Evolutionary conservation across 2,888 invertebrate genomes (phyloP), one percentile per base, ranked within the genome.

Genomic region (Hedya salicella): DNA sequence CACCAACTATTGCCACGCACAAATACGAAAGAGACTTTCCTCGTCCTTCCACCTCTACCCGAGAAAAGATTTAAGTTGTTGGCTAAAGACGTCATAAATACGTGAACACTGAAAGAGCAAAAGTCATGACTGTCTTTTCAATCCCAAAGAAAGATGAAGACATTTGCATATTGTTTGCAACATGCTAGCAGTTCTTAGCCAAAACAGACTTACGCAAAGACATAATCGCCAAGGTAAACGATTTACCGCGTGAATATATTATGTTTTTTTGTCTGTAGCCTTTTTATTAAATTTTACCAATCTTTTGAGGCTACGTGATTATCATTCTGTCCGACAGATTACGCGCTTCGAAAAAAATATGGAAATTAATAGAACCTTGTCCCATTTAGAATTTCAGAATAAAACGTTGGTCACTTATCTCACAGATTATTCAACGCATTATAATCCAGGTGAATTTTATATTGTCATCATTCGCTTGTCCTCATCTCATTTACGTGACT

Each of bases 61-160:
- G 16, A 17, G 6, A 21, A 40, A 39, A 32, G 14, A 40, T 54
- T 54, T 40, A 36, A 32, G 17, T 30, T 19, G 36, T 19, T 21
- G 14, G 14, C 1, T 36, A 59, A 59, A 59, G 11, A 59, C 19
- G 19, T 17, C 44, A 17, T 11, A 46, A 46, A 46, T 46, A 14
- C 19, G 46, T 13, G 30, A 48, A 59, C 46, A 36, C 36, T 19
- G n/a, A 59, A 59, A 48, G 59, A 19, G 59, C 11, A 59, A 48
- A 59, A 59, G 46, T 48, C 59, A 39, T 44, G 30, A 19, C 14
- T n/a, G 21, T 11, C 25, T 42, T 21, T 30, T 42, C 1, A 14
- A 25, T 54, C 25, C 25, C 14, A 54, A 42, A 40, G 42, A 42
- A 54, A 53, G 17, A 46, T 53, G 6, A n/a, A 49, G 19, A 16